Conservation (phyloP, 2,797 vertebrate genomes). For the Melanotaenia parkinsoni region DNA sequence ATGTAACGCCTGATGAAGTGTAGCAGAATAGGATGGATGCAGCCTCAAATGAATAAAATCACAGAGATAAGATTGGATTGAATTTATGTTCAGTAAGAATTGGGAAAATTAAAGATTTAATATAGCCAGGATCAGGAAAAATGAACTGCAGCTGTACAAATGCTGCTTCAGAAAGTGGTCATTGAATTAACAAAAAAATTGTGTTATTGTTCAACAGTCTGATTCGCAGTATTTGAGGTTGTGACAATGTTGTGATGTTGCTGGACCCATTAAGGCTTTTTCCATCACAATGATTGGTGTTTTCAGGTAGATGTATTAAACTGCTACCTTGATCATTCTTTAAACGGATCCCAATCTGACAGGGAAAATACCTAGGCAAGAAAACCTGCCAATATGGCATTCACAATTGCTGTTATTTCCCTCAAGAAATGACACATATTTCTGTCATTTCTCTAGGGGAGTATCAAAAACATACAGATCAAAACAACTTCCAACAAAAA, state of each 20-base stretch:
- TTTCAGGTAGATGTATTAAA: slow-evolving; percentile 36
- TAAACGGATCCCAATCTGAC: slow-evolving; percentile 46
- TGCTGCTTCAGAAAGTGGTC: neutral
- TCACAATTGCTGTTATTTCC: slow-evolving; percentile 75
- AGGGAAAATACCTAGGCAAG: slow-evolving; percentile 47
- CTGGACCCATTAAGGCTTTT: neutral
- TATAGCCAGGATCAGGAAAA: slow-evolving; percentile 23
- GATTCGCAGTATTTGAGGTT: neutral
- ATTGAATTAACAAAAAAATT: neutral
- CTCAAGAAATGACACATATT: slow-evolving; percentile 61
- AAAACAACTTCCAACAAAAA: slow-evolving; percentile 40
- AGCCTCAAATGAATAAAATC: slow-evolving; percentile 71
- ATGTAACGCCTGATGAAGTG: slow-evolving; percentile 49
- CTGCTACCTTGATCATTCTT: slow-evolving; percentile 46
- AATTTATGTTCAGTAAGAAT: slow-evolving; percentile 62
- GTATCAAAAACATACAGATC: slow-evolving; percentile 47
- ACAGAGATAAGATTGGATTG: slow-evolving; percentile 46
- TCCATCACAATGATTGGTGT: slow-evolving; percentile 23
- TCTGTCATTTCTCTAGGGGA: slow-evolving; percentile 59
- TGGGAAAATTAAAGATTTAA: slow-evolving; percentile 38
- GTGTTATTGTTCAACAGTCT: neutral
- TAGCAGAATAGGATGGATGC: slow-evolving; percentile 57
- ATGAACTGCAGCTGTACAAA: slow-evolving; percentile 7
- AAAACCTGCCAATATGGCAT: slow-evolving; percentile 64
- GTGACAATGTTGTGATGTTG: neutral